Evolutionary conservation across 64 coral and sea anemone species (phyloP).

Genomic region (Anthopleura sola): DNA sequence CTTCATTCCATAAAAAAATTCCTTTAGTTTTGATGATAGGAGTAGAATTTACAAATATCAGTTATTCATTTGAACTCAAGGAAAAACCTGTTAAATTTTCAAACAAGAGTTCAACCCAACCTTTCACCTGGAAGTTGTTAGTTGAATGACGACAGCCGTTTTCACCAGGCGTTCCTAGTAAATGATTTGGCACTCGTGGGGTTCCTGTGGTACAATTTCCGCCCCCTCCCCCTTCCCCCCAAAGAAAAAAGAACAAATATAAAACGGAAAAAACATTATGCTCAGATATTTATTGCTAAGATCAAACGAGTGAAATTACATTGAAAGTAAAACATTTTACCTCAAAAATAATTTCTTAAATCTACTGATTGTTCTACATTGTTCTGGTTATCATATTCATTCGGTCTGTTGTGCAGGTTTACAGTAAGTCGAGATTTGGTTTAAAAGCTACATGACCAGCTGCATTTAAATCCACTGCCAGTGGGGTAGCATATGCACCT

Average conservation of each 20-base stretch:
- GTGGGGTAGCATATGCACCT: background rate
- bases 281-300: too few species aligned
- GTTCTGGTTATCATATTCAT: too few species aligned
- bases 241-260: background rate
- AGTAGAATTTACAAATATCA: background rate
- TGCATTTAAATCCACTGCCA: background rate
- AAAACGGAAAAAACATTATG: background rate
- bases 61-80: background rate
- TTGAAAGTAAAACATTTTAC: too few species aligned
- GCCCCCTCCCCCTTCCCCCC: too few species aligned
- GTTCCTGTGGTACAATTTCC: background rate
- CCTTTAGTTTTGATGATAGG: background rate
- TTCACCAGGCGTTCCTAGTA: background rate
- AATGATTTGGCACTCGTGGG: background rate
- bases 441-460: background rate
- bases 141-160: background rate
- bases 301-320: too few species aligned
- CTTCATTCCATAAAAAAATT: background rate
- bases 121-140: background rate
- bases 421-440: background rate
- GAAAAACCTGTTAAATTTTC: background rate
- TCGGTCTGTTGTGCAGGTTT: background rate
- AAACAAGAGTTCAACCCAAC: background rate
- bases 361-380: background rate
- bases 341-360: too few species aligned